A percentile compares a stretch with the other conserved stretches of the same genome.
Conservation (phyloP, 2,113 vertebrate species). For the Brachirus orientalis region DNA sequence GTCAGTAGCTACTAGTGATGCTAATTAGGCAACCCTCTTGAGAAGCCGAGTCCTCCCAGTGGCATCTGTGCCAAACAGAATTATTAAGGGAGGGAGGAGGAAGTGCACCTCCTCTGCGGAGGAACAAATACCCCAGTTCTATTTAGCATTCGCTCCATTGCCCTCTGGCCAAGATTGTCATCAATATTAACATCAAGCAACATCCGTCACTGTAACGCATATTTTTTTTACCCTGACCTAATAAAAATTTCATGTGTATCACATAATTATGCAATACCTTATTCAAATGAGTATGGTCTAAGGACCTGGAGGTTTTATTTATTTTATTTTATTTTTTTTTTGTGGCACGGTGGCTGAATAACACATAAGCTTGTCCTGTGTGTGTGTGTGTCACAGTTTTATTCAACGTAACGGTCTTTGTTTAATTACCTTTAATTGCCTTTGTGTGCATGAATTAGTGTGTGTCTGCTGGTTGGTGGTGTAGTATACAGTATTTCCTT, state of each 20-base stretch:
- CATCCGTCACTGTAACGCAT: conserved; percentile 43
- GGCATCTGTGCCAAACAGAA: conserved; percentile 76
- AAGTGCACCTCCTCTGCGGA: conserved; percentile 58
- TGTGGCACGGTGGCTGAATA: conserved; percentile 15
- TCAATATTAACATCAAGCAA: conserved; percentile 71
- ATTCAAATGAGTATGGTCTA: conserved; percentile 56
- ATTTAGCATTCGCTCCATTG: conserved; percentile 57
- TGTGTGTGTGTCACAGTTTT: conserved; percentile 8
- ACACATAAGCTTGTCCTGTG: conserved; percentile 20
- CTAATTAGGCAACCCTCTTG: conserved; percentile 74
- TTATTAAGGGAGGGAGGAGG: conserved; percentile 67
- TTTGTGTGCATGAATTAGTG: too few relatives aligned
- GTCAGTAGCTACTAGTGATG: conserved; percentile 64
- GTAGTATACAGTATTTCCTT: conserved; percentile 8
- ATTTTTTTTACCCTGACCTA: conserved; percentile 44
- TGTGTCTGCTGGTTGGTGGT: not conserved
- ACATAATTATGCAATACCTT: conserved; percentile 59
- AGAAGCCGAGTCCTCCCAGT: conserved; percentile 63
- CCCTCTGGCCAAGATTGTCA: conserved; percentile 44
- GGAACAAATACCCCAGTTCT: conserved; percentile 53
- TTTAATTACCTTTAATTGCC: too few relatives aligned
- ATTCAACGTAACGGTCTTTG: conserved; percentile 5
- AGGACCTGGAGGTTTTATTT: conserved; percentile 32
- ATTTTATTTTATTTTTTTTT: conserved; percentile 26
- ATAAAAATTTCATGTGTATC: conserved; percentile 70